Percentiles rank a stretch among this genome's conserved stretches.
phyloP scores from a whole-genome alignment of 2,888 invertebrate species.

The Athalia rosae region DNA sequence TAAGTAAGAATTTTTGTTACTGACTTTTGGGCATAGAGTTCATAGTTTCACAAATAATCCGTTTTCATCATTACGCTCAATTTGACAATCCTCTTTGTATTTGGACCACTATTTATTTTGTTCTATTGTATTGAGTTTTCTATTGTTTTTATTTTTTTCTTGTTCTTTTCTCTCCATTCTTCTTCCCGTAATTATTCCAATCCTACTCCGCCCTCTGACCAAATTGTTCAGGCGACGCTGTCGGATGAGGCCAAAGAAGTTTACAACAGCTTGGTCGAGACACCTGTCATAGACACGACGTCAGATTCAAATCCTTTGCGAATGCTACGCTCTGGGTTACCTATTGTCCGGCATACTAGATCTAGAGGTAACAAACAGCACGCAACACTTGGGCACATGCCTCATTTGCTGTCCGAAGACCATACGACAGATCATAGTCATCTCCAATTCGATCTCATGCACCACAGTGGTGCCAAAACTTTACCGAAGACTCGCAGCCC shows the following conservation, averaged over 20 bases:
- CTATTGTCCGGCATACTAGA: conserved; percentile 75
- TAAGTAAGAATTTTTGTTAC: neutral
- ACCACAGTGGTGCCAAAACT: conserved; percentile 67
- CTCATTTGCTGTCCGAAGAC: conserved; percentile 59
- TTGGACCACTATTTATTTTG: conserved; percentile 50
- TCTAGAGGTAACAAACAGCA: conserved; percentile 75
- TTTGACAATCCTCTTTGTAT: conserved; percentile 14
- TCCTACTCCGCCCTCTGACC: conserved; percentile 55
- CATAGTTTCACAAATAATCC: neutral
- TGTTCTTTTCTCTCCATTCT: conserved; percentile 59
- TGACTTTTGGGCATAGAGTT: neutral
- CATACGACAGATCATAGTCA: conserved; percentile 51
- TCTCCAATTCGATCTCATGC: conserved; percentile 61
- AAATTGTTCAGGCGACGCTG: conserved; percentile 82
- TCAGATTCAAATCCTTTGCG: conserved; percentile 78
- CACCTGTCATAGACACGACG: conserved; percentile 69
- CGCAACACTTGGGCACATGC: conserved; percentile 57
- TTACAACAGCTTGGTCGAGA: conserved; percentile 93
- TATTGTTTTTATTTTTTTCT: conserved; percentile 47
- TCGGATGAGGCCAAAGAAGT: conserved; percentile 94
- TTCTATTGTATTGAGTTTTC: conserved; percentile 12
- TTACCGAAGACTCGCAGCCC: conserved; percentile 67
- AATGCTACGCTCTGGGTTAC: conserved; percentile 79
- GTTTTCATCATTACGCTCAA: neutral
- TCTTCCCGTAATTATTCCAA: conserved; percentile 40